phyloP scores from a whole-genome alignment of 2,113 vertebrate genomes.

The Zapornia atra region DNA sequence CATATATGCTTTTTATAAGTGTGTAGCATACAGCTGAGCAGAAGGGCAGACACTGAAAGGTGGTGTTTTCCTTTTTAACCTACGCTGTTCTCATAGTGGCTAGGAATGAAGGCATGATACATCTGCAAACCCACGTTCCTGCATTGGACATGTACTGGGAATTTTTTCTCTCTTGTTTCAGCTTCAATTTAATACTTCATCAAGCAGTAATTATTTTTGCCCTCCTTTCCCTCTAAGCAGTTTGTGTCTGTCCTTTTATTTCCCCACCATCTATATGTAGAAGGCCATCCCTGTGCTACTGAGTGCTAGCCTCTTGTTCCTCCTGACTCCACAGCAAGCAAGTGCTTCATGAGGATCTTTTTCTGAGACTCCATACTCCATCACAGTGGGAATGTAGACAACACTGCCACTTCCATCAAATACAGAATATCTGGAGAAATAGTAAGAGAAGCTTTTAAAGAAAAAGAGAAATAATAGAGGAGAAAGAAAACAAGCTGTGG shows the following conservation, averaged over 20 bases:
- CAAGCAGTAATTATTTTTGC: background rate
- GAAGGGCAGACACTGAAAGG: background rate
- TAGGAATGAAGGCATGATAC: background rate
- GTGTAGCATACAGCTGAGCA: background rate
- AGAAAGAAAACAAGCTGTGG: background rate
- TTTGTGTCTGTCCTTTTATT: background rate
- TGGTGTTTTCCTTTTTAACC: background rate
- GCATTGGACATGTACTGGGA: background rate
- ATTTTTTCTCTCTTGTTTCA: background rate
- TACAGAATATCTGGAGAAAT: background rate
- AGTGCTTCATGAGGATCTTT: background rate
- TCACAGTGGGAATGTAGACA: background rate
- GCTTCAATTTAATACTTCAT: background rate
- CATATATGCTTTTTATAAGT: too few relatives aligned
- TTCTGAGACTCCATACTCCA: background rate
- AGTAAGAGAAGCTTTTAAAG: background rate
- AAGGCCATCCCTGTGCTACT: background rate
- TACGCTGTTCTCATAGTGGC: accelerated
- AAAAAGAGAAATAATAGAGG: background rate
- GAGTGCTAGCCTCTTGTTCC: background rate
- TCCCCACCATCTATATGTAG: background rate
- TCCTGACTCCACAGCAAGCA: background rate
- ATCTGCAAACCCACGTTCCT: background rate
- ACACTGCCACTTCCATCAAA: background rate
- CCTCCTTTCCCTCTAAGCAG: background rate